Conservation (phyloP, 2,113 vertebrate genomes). For the Rissa tridactyla region DNA sequence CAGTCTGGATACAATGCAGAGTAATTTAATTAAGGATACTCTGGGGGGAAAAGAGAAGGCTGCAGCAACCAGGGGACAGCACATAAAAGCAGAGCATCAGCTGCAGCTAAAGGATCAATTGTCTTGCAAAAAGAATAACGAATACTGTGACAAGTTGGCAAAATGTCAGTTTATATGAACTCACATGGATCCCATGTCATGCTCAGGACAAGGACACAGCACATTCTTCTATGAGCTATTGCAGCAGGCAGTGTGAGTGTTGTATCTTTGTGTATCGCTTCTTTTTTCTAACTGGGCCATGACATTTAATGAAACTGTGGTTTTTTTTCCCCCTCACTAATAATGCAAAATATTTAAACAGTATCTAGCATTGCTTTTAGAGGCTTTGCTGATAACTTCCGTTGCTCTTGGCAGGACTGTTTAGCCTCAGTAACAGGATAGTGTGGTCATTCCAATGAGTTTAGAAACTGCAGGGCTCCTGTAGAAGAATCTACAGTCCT, state of each 20-base stretch:
- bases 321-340: background rate
- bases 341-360: background rate
- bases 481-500: background rate
- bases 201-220: background rate
- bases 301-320: background rate
- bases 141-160: background rate
- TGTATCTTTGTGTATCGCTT: background rate
- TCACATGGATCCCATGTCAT: fast-evolving
- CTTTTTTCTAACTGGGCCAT: fast-evolving
- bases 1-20: background rate
- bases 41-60: background rate
- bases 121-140: background rate
- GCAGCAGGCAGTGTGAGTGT: background rate
- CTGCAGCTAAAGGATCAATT: background rate
- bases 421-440: background rate
- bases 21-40: background rate
- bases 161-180: background rate
- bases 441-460: background rate
- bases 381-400: background rate
- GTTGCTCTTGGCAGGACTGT: background rate
- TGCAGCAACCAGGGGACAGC: background rate
- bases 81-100: background rate
- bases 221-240: background rate
- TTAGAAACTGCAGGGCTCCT: background rate
- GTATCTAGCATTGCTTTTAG: background rate